These are phyloP conservation scores for Crossoptilon crossoptilon DNA, from an alignment of 2,797 vertebrate genomes.

Conservation along the genomic window DNA sequence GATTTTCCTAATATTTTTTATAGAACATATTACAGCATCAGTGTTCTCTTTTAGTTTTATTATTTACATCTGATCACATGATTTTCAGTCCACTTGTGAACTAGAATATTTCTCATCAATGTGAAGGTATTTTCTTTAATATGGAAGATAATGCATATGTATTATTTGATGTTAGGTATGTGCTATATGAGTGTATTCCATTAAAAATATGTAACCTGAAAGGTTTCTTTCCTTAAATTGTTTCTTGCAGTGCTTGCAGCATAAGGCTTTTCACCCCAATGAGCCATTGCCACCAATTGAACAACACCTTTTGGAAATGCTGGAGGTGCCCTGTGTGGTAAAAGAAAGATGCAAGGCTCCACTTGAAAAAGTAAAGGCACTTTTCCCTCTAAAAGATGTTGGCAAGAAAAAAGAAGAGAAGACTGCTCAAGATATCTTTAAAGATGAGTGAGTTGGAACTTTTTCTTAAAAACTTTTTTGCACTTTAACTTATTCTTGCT, in stretches of 20 bases:
- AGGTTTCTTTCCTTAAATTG: background rate
- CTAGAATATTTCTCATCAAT: background rate
- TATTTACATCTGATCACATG: background rate
- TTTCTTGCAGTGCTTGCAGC: conserved; percentile 90
- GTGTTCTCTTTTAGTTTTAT: background rate
- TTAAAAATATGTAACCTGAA: background rate
- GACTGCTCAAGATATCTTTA: conserved; percentile 92
- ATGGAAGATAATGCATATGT: background rate
- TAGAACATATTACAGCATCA: background rate
- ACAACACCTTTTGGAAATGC: conserved; percentile 84
- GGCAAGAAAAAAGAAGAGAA: conserved; percentile 89
- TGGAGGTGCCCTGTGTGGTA: conserved; percentile 85
- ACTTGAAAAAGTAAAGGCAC: conserved; percentile 86
- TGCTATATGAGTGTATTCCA: background rate
- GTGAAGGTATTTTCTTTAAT: background rate
- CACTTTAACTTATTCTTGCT: background rate
- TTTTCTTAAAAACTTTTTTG: background rate
- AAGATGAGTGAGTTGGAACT: conserved; percentile 86
- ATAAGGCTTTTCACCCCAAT: conserved; percentile 86
- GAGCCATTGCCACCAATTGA: conserved; percentile 88
- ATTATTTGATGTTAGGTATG: background rate
- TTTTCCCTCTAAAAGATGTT: conserved; percentile 90
- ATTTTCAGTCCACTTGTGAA: background rate
- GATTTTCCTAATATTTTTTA: background rate
- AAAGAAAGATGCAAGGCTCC: conserved; percentile 80